phyloP scores from a whole-genome alignment of 2,888 invertebrate genomes.

The Drosophila glabriapex region DNA sequence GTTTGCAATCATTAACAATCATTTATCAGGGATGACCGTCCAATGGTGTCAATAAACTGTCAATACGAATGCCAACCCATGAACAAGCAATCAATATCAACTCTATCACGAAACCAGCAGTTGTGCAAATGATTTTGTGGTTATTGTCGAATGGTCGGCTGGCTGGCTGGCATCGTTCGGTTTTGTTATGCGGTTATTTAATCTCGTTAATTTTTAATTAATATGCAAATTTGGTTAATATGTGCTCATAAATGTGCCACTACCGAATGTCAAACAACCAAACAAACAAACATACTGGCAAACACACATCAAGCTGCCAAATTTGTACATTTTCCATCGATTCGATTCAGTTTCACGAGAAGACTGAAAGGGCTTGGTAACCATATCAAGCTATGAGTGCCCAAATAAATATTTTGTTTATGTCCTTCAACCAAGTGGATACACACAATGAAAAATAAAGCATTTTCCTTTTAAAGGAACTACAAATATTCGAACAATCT shows the following conservation, averaged over 20 bases:
- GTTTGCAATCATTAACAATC: conserved; percentile 18
- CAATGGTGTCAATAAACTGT: conserved; percentile 11
- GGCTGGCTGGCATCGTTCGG: not conserved
- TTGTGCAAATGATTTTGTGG: conserved; percentile 25
- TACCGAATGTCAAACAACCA: conserved; percentile 7
- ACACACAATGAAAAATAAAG: not conserved
- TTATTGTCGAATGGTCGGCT: conserved; percentile 4
- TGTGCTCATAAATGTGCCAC: conserved; percentile 38
- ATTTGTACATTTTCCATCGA: conserved; percentile 46
- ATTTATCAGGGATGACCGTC: conserved; percentile 18
- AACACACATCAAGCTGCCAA: conserved; percentile 12
- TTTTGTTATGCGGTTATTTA: conserved; percentile 32
- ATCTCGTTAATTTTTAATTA: conserved; percentile 77
- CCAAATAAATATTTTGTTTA: conserved; percentile 42
- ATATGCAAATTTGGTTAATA: conserved; percentile 76
- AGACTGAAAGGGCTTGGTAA: conserved; percentile 29
- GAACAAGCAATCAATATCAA: conserved; percentile 8
- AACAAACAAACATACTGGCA: conserved; percentile 13
- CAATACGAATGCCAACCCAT: conserved; percentile 10
- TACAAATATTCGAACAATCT: not conserved
- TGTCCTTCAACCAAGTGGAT: not conserved
- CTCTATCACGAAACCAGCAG: conserved; percentile 10
- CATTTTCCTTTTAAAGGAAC: not conserved
- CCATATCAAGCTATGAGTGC: conserved; percentile 6
- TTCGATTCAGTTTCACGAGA: conserved; percentile 24